Evolutionary conservation across 1,140 invertebrate species (phyloP), one percentile per base, ranked within the genome.

Genomic region (Caenorhabditis inopinata): DNA sequence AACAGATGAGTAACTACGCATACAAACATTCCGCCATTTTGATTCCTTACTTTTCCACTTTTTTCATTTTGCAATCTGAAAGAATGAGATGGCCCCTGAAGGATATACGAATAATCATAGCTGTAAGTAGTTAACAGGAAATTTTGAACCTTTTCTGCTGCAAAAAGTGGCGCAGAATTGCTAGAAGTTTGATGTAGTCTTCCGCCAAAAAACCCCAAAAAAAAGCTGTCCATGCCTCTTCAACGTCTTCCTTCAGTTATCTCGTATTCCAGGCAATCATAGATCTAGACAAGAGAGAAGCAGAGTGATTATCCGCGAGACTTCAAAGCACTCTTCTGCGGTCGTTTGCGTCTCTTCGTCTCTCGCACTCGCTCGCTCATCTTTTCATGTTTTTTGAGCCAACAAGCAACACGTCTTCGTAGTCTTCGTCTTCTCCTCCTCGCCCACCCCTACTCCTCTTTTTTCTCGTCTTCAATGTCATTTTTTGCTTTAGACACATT

Each of bases 331-430:
- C 18, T 32, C 12, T 16, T 32, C 53, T 68, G n/a, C 27, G 16
- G 16, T 5, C 32, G 12, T 68, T 18, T 29, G 29, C n/a, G 29
- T 68, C 58, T 68, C 32, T 29, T 21, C n/a, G 7, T 38, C 58
- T 21, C n/a, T 9, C 2, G 11, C n/a, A 32, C 29, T 68, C 58
- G 35, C 58, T 68, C 18, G 1, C 58, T 23, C 2, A 5, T 38
- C 58, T 38, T 16, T 58, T 2, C 23, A 14, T 29, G 11, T 68
- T 38, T 68, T 68, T 68, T 68, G 58, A 38, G 51, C 51, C 51
- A 58, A 58, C 51, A 58, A 58, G 58, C 58, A 68, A 68, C 58
- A 68, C 58, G 58, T 38, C 58, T n/a, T n/a, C n/a, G n/a, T n/a
- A n/a, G n/a, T n/a, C n/a, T n/a, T n/a, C n/a, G n/a, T n/a, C n/a